A percentile compares a stretch with the other conserved stretches of the same genome.
Evolutionary conservation across 2,797 vertebrate species (phyloP).

Genomic region (Falco peregrinus): DNA sequence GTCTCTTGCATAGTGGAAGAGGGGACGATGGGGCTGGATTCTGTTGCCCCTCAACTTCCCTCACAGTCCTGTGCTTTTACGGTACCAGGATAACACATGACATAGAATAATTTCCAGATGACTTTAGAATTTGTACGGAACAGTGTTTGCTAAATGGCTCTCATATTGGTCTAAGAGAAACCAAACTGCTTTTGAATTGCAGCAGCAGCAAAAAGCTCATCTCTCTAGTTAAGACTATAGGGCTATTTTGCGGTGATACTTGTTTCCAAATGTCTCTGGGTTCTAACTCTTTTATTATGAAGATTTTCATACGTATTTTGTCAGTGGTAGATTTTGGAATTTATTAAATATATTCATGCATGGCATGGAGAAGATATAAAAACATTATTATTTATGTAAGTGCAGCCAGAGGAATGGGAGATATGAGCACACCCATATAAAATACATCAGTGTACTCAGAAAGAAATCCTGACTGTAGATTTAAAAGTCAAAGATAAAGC

Average conservation of each 20-base stretch:
- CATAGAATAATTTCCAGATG: constrained; percentile 39
- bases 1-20: neutral
- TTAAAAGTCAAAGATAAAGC: neutral
- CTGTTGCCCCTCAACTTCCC: neutral
- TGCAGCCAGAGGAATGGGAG: neutral
- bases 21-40: neutral
- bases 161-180: neutral
- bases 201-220: neutral
- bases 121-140: constrained; percentile 28
- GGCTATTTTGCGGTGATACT: neutral
- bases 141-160: neutral
- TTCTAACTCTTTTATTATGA: neutral
- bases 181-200: neutral
- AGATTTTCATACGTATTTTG: neutral
- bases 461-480: neutral
- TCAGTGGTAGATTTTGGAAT: neutral
- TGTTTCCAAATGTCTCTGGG: neutral
- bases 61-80: neutral
- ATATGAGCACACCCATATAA: neutral
- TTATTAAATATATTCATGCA: neutral
- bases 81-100: neutral
- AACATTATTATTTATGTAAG: neutral
- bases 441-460: neutral
- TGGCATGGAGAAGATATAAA: neutral
- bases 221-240: neutral